Evolutionary conservation across 2,797 vertebrate genomes (phyloP).

Genomic region (Tragelaphus oryx): DNA sequence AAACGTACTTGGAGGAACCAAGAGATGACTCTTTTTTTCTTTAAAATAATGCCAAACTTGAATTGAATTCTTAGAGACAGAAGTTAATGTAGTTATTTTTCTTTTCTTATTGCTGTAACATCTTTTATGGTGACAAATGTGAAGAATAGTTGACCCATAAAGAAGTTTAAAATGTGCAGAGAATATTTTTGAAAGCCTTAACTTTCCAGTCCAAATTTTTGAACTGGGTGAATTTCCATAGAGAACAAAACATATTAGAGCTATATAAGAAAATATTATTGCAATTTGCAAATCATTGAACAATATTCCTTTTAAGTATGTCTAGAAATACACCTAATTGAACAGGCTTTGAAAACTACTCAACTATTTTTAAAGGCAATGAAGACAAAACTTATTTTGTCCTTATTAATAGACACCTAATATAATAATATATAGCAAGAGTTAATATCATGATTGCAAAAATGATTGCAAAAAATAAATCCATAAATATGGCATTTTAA

Average conservation of each 20-base stretch:
- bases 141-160: background rate
- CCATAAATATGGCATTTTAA: background rate
- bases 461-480: background rate
- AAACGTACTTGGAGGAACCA: conserved; percentile 21
- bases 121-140: background rate
- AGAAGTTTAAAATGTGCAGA: background rate
- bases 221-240: background rate
- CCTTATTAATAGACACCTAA: background rate
- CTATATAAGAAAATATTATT: background rate
- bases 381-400: background rate
- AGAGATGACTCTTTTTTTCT: conserved; percentile 35
- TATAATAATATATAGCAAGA: background rate
- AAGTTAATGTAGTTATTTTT: background rate
- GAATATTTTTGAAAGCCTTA: background rate
- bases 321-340: background rate
- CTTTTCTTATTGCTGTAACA: background rate
- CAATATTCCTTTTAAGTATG: background rate
- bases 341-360: background rate
- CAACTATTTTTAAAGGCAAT: background rate
- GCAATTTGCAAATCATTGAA: background rate
- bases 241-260: background rate
- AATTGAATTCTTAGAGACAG: conserved; percentile 34
- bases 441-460: background rate
- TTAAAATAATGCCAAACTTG: conserved; percentile 34
- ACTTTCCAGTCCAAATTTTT: background rate